Conservation (phyloP, 2,888 invertebrate genomes). For the Ptilodon capucinus region DNA sequence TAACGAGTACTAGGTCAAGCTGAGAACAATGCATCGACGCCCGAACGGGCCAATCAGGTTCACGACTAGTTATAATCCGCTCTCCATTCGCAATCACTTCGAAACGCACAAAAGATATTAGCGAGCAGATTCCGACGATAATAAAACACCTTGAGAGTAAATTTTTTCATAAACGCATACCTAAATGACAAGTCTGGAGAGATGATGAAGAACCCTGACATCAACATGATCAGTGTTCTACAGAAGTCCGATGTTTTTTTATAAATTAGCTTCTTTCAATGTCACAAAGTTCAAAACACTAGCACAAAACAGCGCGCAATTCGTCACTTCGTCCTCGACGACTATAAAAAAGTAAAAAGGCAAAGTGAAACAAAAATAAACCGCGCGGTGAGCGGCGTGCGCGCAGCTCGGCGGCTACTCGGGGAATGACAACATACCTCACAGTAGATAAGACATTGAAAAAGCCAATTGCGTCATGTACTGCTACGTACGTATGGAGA, state of each 20-base stretch:
- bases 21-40: constrained; percentile 69
- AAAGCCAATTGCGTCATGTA: constrained; percentile 82
- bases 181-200: constrained; percentile 73
- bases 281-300: constrained; percentile 77
- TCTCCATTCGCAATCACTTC: constrained; percentile 54
- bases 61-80: constrained; percentile 60
- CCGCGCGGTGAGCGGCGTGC: constrained; percentile 57
- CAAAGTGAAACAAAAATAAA: constrained; percentile 72
- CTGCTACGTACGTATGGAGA: constrained; percentile 77
- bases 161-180: constrained; percentile 62
- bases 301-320: constrained; percentile 69
- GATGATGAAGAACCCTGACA: constrained; percentile 77
- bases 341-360: constrained; percentile 67
- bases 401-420: constrained; percentile 74
- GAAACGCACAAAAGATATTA: constrained; percentile 40
- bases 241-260: constrained; percentile 46
- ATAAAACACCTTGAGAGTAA: constrained; percentile 48
- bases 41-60: constrained; percentile 71
- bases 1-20: constrained; percentile 66
- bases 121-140: constrained; percentile 43
- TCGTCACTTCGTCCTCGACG: constrained; percentile 76
- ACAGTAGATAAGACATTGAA: constrained; percentile 81
- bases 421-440: constrained; percentile 79
- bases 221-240: constrained; percentile 60
- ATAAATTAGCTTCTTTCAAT: constrained; percentile 53